Percentiles rank a stretch among this genome's conserved stretches.
Evolutionary conservation across 2,888 invertebrate genomes (phyloP).

Genomic region (Nasonovia ribisnigri): DNA sequence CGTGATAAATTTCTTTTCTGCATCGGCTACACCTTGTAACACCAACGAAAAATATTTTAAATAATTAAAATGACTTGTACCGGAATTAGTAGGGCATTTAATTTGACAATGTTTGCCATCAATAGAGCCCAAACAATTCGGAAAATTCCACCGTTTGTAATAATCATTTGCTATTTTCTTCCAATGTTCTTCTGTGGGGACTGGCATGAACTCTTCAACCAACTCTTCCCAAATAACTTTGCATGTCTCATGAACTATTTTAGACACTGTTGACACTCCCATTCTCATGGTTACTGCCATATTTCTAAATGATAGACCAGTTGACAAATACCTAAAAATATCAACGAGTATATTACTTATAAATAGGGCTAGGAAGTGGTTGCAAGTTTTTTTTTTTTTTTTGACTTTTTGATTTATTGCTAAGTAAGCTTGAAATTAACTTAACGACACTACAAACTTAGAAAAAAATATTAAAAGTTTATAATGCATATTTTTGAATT

Average conservation of each 20-base stretch:
- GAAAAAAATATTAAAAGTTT: no score
- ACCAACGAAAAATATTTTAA: not conserved
- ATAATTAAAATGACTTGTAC: not conserved
- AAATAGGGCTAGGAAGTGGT: no score
- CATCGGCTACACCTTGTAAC: conserved; percentile 3
- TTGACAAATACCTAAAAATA: not conserved
- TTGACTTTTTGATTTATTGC: no score
- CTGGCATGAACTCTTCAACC: no score
- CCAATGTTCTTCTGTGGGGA: no score
- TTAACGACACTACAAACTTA: no score
- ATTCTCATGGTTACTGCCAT: not conserved
- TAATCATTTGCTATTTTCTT: not conserved
- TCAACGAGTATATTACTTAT: not conserved
- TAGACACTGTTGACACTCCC: not conserved
- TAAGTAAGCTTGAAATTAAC: no score
- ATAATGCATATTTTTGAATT: no score
- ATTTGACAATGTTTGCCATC: conserved; percentile 20
- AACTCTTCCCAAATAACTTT: no score
- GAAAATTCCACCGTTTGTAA: not conserved
- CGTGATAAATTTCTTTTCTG: not conserved
- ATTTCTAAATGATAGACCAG: not conserved
- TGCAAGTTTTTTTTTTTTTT: no score
- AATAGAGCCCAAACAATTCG: not conserved
- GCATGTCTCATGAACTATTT: no score
- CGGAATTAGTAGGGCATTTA: conserved; percentile 3